Base-by-base conservation (phyloP, 2,797 vertebrate genomes). In the Poecile montanus region DNA sequence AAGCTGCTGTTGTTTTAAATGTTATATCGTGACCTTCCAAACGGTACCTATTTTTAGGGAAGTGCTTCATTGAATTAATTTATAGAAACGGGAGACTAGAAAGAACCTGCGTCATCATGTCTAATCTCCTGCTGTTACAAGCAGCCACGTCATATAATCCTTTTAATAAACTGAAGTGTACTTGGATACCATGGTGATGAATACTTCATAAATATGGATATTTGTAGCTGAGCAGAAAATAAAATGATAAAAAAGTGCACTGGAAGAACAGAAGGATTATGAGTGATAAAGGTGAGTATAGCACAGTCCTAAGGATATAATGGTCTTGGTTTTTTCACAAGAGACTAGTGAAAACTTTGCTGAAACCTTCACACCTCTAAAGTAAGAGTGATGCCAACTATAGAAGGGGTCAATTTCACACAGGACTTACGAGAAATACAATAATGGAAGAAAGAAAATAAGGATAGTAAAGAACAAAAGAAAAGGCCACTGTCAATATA, bases 161-260 rank as follows among this genome's bases (percentile, higher is more conserved):
- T 81, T 94, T 88, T 90, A 92, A 95, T 93, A 94, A 94, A 94
- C 47, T 66, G 65, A 92, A 85, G 75, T 85, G 40, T 72, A 45
- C 72, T 94, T 89, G 72, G 76, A 85, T 91, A 74, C 75, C 84
- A 91, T 92, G 78, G 86, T 83, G 91, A 94, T 92, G 78, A 85
- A 47, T 32, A 89, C 75, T 88, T 93, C 68, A 93, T 92, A 85
- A 94, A 89, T 85, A 95, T 68, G 42, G 60, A 65, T 87, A 75
- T 77, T 85, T 74, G n/a, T 80, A 79, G 53, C 68, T 1, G 1
- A 75, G 44, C 42, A 91, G 72, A 83, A 87, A 94, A 87, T 90
- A 79, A 82, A 86, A 54, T 74, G 0, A 76, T 67, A 60, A 79
- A 94, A 82, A 30, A 11, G 11, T 58, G 13, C 60, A 80, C 45